Conservation (phyloP, 2,113 vertebrate species). For the Pantherophis guttatus region DNA sequence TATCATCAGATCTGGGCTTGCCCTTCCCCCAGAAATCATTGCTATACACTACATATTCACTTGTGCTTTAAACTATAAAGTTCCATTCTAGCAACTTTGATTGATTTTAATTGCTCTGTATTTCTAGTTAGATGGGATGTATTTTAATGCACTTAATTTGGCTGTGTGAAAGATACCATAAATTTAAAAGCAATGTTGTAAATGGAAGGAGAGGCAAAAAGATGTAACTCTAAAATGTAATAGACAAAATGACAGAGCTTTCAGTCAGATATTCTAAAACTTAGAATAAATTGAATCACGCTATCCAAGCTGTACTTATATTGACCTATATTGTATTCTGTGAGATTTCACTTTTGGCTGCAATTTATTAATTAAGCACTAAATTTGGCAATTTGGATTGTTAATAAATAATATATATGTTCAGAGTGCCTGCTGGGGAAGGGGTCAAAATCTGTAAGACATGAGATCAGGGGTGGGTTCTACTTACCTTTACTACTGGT, state of each 20-base stretch:
- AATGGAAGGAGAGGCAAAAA: slow-evolving; percentile 25
- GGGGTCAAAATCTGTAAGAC: neutral
- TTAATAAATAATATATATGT: neutral
- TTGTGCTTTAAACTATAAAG: neutral
- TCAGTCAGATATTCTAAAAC: slow-evolving; percentile 54
- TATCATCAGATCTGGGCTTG: neutral
- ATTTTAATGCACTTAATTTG: slow-evolving; percentile 25
- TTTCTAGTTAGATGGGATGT: slow-evolving; percentile 33
- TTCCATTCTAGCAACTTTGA: neutral
- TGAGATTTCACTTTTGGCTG: slow-evolving; percentile 22
- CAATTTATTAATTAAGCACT: neutral
- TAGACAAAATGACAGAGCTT: slow-evolving; percentile 45
- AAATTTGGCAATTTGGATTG: neutral
- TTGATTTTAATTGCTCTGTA: slow-evolving; percentile 40
- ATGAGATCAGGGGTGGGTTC: neutral
- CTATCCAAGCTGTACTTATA: slow-evolving; percentile 40
- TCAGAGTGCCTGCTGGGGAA: neutral
- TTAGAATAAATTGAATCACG: slow-evolving; percentile 37
- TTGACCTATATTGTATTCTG: slow-evolving; percentile 26
- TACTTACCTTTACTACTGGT: no score
- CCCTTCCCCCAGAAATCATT: neutral
- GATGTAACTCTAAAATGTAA: slow-evolving; percentile 45
- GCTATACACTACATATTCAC: neutral
- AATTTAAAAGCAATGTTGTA: slow-evolving; percentile 39
- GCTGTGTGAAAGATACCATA: slow-evolving; percentile 42